Percentiles rank a stretch among this genome's conserved stretches.
Evolutionary conservation across 2,888 invertebrate genomes (phyloP).

Genomic region (Cephus runcator): DNA sequence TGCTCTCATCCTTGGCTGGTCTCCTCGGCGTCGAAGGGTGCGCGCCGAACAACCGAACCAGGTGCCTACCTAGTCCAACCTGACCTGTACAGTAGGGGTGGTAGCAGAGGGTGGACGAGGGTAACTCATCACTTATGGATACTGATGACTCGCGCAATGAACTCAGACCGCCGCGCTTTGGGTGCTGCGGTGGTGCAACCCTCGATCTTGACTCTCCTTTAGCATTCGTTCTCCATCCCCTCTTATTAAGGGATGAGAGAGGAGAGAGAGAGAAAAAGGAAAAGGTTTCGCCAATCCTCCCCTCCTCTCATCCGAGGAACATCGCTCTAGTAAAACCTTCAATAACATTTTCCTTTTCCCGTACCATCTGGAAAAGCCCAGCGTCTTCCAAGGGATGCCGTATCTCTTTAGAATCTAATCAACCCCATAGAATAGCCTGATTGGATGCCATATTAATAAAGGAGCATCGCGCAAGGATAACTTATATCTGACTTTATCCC

Average conservation of each 20-base stretch:
- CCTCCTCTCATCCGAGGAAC: constrained; percentile 22
- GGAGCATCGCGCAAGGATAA: constrained; percentile 2
- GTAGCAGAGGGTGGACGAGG: constrained; percentile 29
- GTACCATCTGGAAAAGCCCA: constrained; percentile 22
- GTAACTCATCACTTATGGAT: constrained; percentile 80
- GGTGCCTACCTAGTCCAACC: constrained; percentile 54
- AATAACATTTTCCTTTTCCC: constrained; percentile 56
- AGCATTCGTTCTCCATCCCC: constrained; percentile 40
- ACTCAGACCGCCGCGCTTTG: constrained; percentile 55
- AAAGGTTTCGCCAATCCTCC: constrained; percentile 24
- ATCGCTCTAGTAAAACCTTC: constrained; percentile 42
- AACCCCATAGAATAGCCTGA: constrained; percentile 12
- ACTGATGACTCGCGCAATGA: constrained; percentile 81
- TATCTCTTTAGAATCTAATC: constrained; percentile 17
- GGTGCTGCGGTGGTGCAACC: constrained; percentile 35
- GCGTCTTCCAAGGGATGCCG: constrained; percentile 11
- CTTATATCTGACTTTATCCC: constrained; percentile 9
- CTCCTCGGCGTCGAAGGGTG: constrained; percentile 35
- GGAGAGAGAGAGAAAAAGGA: not conserved
- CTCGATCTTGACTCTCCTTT: constrained; percentile 64
- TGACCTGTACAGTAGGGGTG: constrained; percentile 19
- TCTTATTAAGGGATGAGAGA: constrained; percentile 27
- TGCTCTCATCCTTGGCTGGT: constrained; percentile 33
- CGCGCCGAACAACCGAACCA: constrained; percentile 58
- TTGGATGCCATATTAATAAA: constrained; percentile 28